Conservation (phyloP, 2,797 vertebrate species). For the Bovichtus diacanthus region DNA sequence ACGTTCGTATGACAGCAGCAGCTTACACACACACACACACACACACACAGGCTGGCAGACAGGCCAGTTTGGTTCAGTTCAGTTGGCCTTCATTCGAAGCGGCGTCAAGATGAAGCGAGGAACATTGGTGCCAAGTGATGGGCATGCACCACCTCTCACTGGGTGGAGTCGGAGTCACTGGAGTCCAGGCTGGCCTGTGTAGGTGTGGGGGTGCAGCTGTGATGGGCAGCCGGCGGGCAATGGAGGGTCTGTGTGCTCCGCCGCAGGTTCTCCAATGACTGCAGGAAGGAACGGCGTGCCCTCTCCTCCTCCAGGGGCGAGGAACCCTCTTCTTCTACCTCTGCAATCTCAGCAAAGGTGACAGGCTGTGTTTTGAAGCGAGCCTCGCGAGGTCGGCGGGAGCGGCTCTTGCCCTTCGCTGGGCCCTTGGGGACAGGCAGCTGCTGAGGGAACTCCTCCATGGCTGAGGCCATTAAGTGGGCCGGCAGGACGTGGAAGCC, state of each 20-base stretch:
- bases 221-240: conserved; percentile 68
- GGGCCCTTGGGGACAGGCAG: conserved; percentile 87
- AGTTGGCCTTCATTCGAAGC: conserved; percentile 74
- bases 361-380: conserved; percentile 99
- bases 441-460: conserved; percentile 94
- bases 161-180: conserved; percentile 95
- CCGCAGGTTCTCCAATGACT: conserved; percentile 95
- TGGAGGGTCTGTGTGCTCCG: conserved; percentile 93
- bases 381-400: conserved; percentile 90
- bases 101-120: conserved; percentile 40
- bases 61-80: conserved; percentile 68
- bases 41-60: conserved; percentile 56
- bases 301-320: conserved; percentile 96
- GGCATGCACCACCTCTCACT: conserved; percentile 79
- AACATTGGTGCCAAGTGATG: conserved; percentile 1
- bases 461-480: conserved; percentile 87
- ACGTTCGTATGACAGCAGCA: conserved; percentile 48
- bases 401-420: conserved; percentile 86
- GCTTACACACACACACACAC: no score
- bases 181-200: conserved; percentile 93
- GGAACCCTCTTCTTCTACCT: conserved; percentile 97
- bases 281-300: conserved; percentile 94
- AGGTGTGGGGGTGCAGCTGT: conserved; percentile 80
- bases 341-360: conserved; percentile 98
- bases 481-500: conserved; percentile 90